Conservation (phyloP, 2,113 vertebrate genomes). For the Chamaea fasciata region DNA sequence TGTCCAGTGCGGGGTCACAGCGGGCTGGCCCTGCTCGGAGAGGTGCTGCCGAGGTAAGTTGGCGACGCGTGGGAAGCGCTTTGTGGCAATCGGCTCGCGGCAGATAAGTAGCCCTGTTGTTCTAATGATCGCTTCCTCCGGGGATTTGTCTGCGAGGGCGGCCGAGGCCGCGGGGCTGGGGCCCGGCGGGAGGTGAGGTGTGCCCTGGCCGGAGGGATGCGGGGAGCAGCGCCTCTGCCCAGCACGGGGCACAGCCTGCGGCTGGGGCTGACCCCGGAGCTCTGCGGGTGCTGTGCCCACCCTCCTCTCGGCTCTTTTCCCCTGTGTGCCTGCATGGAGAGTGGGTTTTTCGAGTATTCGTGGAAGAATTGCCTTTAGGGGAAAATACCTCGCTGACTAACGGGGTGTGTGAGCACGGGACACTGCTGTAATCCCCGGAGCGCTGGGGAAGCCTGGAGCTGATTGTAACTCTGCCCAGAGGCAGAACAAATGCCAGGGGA, state of each 20-base stretch:
- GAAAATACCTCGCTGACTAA: background rate
- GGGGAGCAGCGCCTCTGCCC: accelerated
- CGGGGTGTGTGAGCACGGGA: accelerated
- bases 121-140: background rate
- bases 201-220: accelerated
- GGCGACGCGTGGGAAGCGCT: background rate
- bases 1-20: accelerated
- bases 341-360: accelerated
- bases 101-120: background rate
- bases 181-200: accelerated
- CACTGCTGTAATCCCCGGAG: background rate
- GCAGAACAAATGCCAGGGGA: accelerated
- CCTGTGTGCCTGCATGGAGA: accelerated
- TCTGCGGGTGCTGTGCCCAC: accelerated
- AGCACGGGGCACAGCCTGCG: accelerated
- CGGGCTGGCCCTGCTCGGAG: accelerated
- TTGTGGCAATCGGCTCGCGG: background rate
- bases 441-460: background rate
- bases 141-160: background rate
- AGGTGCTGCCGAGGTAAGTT: background rate
- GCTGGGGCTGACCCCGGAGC: accelerated
- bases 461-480: background rate
- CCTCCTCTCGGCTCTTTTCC: background rate
- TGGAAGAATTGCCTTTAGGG: accelerated
- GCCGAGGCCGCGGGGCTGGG: background rate